phyloP scores from a whole-genome alignment of 2,113 vertebrate species.

The Phaetusa simplex region DNA sequence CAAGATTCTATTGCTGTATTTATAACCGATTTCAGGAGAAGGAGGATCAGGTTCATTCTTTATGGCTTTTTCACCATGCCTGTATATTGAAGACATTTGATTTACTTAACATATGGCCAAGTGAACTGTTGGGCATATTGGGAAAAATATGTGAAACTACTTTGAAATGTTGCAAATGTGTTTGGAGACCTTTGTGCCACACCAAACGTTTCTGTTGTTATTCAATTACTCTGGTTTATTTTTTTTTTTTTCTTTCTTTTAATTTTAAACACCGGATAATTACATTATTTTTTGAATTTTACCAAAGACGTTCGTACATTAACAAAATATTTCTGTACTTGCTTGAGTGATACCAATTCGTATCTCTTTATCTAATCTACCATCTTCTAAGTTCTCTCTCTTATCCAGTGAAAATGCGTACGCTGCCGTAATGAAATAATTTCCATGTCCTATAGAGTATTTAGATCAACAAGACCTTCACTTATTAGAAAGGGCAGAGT shows the following conservation, averaged over 20 bases:
- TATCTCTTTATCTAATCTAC: constrained; percentile 6
- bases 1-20: constrained; percentile 58
- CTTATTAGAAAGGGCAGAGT: constrained; percentile 73
- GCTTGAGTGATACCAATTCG: neutral
- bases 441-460: constrained; percentile 62
- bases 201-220: neutral
- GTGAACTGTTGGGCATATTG: constrained; percentile 63
- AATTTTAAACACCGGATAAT: neutral
- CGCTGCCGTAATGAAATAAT: constrained; percentile 58
- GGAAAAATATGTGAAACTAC: constrained; percentile 68
- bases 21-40: constrained; percentile 52
- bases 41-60: constrained; percentile 55
- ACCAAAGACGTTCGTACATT: neutral
- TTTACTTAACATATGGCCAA: constrained; percentile 59
- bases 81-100: constrained; percentile 52
- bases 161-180: constrained; percentile 67
- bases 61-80: constrained; percentile 39
- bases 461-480: constrained; percentile 72
- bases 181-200: constrained; percentile 61
- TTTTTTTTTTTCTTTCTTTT: neutral
- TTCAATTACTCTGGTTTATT: constrained; percentile 17
- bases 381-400: neutral
- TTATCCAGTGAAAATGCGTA: constrained; percentile 10
- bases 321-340: neutral
- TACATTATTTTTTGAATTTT: neutral